Conservation (phyloP, 2,113 vertebrate species). For the Tragelaphus strepsiceros region DNA sequence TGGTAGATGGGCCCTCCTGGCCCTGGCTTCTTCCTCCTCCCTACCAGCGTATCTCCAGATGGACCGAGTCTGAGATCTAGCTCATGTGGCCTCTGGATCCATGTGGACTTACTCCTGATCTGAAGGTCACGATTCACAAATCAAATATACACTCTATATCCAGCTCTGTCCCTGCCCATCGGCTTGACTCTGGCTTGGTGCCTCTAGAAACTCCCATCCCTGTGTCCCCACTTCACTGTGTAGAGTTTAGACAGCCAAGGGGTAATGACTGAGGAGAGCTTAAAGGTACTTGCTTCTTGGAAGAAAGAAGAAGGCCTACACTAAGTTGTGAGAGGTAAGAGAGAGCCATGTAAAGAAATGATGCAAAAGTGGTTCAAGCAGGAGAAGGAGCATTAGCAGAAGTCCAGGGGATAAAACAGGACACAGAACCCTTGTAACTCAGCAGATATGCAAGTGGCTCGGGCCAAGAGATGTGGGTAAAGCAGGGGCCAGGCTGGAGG, state of each 20-base stretch:
- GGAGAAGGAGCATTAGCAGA: neutral
- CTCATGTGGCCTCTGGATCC: neutral
- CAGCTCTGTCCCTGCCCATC: neutral
- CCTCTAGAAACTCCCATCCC: neutral
- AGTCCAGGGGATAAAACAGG: neutral
- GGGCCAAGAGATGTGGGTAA: neutral
- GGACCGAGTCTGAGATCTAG: neutral
- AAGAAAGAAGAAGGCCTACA: neutral
- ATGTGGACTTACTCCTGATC: neutral
- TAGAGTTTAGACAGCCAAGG: neutral
- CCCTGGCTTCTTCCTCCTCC: neutral
- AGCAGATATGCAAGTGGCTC: accelerated
- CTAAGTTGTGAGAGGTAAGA: neutral
- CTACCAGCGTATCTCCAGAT: neutral
- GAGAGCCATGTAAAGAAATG: neutral
- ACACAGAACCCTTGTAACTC: neutral
- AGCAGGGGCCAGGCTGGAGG: neutral
- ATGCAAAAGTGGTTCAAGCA: neutral
- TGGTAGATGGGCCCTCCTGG: neutral
- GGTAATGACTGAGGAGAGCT: neutral
- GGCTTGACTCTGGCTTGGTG: neutral
- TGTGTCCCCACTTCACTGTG: neutral
- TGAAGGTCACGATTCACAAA: neutral
- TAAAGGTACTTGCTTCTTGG: neutral
- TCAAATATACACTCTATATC: neutral